Base-by-base conservation (phyloP, 2,113 vertebrate genomes). In the Argyrosomus japonicus region DNA sequence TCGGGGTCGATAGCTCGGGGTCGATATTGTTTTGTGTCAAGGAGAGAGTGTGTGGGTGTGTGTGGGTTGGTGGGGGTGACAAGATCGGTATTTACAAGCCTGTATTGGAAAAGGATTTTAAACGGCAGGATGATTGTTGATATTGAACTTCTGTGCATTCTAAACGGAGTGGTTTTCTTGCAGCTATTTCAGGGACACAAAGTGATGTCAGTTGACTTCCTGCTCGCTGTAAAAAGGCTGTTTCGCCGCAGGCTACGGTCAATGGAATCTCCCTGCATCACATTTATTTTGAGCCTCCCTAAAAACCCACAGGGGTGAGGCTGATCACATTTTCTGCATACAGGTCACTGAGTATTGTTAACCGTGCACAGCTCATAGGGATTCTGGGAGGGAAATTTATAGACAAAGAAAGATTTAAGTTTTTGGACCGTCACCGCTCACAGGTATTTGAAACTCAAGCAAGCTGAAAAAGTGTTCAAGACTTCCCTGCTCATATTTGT, bases 21-120 rank as follows among this genome's bases (percentile, higher is more conserved):
- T 91, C 90, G 32, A 93, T 93, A 90, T 75, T 75, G 79, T 85
- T 92, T 90, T 89, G 86, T 88, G 86, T 88, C 84, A 70, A 50
- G 79, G 48, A 79, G 63, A 75, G 62, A 83, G 43, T 2, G 11
- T 29, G n/a, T 32, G 62, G 81, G 43, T 3, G 11, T 32, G 23
- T 40, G 36, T 40, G 36, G 36, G 36, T 8, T 9, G 40, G n/a
- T 0, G 18, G 25, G 43, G 73, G 48, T 68, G 74, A 75, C 74
- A 43, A 18, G 63, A 83, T 79, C n/a, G 1, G 88, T 80, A 72
- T 88, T 92, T 86, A 87, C 3, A 58, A 75, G 65, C 48, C 51
- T 51, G 15, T 86, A 81, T 77, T 76, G 87, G 45, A 81, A 88
- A 91, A 63, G 75, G 71, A 84, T 90, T 90, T 87, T 79, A 87